Evolutionary conservation across 2,888 invertebrate species (phyloP), one percentile per base, ranked within the genome.

Genomic region (Agonopterix alstromeriana): DNA sequence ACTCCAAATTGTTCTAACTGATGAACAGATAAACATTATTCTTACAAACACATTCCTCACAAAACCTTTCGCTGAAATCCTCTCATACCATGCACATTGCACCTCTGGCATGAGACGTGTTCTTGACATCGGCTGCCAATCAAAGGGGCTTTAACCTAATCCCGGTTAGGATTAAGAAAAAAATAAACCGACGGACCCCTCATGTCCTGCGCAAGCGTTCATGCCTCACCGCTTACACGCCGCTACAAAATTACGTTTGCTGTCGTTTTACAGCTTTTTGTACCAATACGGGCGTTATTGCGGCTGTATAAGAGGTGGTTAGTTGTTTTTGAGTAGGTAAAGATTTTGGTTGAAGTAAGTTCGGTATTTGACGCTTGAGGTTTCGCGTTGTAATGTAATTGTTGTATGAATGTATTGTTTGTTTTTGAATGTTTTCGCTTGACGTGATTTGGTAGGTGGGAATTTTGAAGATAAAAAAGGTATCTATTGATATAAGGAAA

Each of bases 61-160:
- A 27, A 27, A 27, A 27, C 5, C 27, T 5, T 27, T 27, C 27
- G 27, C 27, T 27, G 27, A 50, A 50, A 38, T 27, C 49, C 47
- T 47, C 48, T 12, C 46, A 8, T 27, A 43, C 40, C 36, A 43
- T 49, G 49, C 48, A 45, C 48, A 35, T 45, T 48, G 41, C 49
- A 49, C 46, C 46, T 46, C 43, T 40, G 49, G 8, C 17, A 38
- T 66, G 72, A 67, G 73, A 70, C 72, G 63, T 83, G 86, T 81
- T 73, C 70, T 78, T 79, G 85, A 86, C 85, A 82, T 70, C 82
- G 82, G 81, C 87, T 86, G 87, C 86, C 87, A 86, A 82, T 88
- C 87, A 87, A 82, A 84, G 74, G 77, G 82, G 77, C 83, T 85
- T 85, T 82, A 76, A 75, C 78, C 82, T 87, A 86, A 88, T 86